A percentile compares a stretch with the other conserved stretches of the same genome.
Evolutionary conservation across 2,113 vertebrate species (phyloP).

Genomic region (Castor canadensis): DNA sequence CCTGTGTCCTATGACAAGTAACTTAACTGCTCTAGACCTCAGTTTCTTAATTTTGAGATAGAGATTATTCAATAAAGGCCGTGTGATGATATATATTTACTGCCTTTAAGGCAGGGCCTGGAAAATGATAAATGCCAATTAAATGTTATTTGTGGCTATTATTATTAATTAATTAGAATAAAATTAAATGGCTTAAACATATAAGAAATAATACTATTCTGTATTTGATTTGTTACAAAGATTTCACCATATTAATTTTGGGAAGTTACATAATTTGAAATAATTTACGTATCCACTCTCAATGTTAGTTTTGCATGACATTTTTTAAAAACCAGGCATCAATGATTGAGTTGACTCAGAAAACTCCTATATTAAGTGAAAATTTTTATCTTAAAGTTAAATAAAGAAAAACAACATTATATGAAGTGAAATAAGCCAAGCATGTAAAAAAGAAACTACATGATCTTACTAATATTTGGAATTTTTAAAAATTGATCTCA

Average conservation of each 20-base stretch:
- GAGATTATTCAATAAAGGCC: not conserved
- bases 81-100: not conserved
- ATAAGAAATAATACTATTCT: not conserved
- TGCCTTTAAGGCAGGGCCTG: not conserved
- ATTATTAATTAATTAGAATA: not conserved
- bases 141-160: not conserved
- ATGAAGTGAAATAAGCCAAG: too few species aligned
- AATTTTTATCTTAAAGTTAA: not conserved
- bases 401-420: not conserved
- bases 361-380: too few species aligned
- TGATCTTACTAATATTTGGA: too few species aligned
- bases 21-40: not conserved
- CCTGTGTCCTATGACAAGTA: not conserved
- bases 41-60: not conserved
- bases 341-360: too few species aligned
- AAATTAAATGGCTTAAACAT: not conserved
- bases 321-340: too few species aligned
- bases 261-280: slow-evolving; percentile 9
- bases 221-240: not conserved
- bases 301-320: too few species aligned
- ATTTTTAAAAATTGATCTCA: too few species aligned
- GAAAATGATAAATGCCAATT: slow-evolving; percentile 7
- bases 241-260: not conserved
- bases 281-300: too few species aligned
- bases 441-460: too few species aligned